These are phyloP conservation scores for Protomyctophum bolini DNA, from an alignment of 2,113 vertebrate species.

Conservation along the genomic window DNA sequence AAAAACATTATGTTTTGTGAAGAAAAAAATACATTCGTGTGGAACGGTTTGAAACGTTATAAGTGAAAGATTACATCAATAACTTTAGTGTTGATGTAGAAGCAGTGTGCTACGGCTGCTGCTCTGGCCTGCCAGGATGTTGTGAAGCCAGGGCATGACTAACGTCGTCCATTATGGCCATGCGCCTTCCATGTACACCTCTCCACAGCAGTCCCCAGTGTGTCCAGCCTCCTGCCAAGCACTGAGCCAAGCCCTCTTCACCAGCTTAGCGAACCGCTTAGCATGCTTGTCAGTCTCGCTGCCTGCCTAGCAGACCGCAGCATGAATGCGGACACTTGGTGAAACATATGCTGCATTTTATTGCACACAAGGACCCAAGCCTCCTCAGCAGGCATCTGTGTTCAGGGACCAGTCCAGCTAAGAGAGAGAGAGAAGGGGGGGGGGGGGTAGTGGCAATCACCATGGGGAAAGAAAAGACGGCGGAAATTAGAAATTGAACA, in stretches of 20 bases:
- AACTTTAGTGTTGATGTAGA: too few species aligned
- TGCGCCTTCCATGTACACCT: background rate
- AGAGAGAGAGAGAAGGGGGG: too few species aligned
- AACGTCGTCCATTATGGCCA: background rate
- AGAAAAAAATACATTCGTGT: too few species aligned
- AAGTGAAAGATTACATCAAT: too few species aligned
- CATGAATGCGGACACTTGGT: background rate
- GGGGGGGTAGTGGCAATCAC: background rate
- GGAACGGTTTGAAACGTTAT: too few species aligned
- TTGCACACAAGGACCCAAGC: background rate
- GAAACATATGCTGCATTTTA: background rate
- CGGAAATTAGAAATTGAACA: background rate
- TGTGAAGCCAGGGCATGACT: background rate
- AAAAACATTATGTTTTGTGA: too few species aligned
- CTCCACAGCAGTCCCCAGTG: background rate
- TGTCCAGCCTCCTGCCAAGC: background rate
- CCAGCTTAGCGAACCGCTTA: background rate
- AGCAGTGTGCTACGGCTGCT: too few species aligned
- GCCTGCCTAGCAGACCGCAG: background rate
- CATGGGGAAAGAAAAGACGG: too few species aligned
- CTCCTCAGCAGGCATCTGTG: background rate
- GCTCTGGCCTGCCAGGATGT: background rate
- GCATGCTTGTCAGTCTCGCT: background rate
- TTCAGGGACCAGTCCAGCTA: too few species aligned
- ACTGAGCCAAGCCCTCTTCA: background rate